These are phyloP conservation scores for Nymphicus hollandicus DNA, from an alignment of 2,113 vertebrate species.

Conservation along the genomic window DNA sequence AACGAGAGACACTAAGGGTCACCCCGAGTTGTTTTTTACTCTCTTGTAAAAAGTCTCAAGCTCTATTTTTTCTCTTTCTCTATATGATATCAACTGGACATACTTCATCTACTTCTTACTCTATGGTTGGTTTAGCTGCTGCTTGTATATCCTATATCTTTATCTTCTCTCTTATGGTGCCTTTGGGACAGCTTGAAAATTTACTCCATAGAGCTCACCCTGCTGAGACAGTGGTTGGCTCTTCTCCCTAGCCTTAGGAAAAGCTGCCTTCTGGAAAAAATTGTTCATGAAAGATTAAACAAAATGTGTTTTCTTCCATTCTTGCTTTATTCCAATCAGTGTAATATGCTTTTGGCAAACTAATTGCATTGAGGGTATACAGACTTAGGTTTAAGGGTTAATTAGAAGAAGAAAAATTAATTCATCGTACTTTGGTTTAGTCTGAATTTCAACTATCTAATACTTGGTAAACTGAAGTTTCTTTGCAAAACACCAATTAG, in stretches of 20 bases:
- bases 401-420: neutral
- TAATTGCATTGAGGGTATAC: neutral
- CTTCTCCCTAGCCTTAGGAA: neutral
- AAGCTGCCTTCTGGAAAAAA: neutral
- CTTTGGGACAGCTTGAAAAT: neutral
- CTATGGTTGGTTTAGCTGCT: neutral
- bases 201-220: neutral
- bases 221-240: neutral
- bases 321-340: neutral
- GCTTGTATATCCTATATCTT: fast-evolving
- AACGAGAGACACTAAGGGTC: neutral
- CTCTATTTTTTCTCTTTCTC: neutral
- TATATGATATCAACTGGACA: neutral
- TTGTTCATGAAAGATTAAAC: fast-evolving
- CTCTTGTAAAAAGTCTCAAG: neutral
- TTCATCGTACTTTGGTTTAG: neutral
- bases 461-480: neutral
- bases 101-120: neutral
- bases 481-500: neutral
- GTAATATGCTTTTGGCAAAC: neutral
- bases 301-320: neutral
- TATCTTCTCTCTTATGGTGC: neutral
- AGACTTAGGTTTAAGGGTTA: neutral
- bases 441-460: neutral
- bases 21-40: neutral